Evolutionary conservation across 2,888 invertebrate species (phyloP), one percentile per base, ranked within the genome.

Genomic region (Mystacides longicornis): DNA sequence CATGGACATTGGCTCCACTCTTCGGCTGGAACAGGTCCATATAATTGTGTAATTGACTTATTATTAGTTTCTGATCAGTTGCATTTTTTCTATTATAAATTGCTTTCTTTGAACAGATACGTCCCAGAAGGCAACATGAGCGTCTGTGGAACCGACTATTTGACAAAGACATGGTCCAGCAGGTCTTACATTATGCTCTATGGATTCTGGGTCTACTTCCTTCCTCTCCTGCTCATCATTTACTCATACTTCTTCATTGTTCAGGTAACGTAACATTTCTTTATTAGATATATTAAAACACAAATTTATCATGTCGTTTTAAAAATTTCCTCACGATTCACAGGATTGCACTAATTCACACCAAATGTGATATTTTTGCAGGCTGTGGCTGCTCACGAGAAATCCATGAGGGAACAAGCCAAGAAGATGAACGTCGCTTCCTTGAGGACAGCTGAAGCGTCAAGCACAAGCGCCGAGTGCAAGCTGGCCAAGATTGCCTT

Each of bases 41-140:
- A 7, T 20, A 20, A 3, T 46, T n/a, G n/a, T 31, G 31, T 31
- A 31, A 31, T 31, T 31, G 14, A 31, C 7, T 31, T 9, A 9
- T 9, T n/a, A n/a, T n/a, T n/a, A n/a, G n/a, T n/a, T n/a, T n/a
- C n/a, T n/a, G n/a, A n/a, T n/a, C 7, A 43, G 7, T 43, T 7
- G 14, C 31, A 9, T 7, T 31, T 9, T 14, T 14, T 31, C 7
- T 31, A 9, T 31, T 9, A 31, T 31, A 7, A 7, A 9, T 31
- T 31, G 7, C 14, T 31, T 31, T 31, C 31, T 14, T 43, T 11
- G 11, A 5, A 3, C 19, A 89, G 89, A 69, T 93, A 93, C 69
- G 91, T 93, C 49, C 93, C 93, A 7, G 94, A 94, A 73, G 94
- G 93, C 58, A 93, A 93, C 74, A 87, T 93, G 85, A 93, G 93